phyloP scores from a whole-genome alignment of 2,888 invertebrate species.

The Drosophila mimetica region DNA sequence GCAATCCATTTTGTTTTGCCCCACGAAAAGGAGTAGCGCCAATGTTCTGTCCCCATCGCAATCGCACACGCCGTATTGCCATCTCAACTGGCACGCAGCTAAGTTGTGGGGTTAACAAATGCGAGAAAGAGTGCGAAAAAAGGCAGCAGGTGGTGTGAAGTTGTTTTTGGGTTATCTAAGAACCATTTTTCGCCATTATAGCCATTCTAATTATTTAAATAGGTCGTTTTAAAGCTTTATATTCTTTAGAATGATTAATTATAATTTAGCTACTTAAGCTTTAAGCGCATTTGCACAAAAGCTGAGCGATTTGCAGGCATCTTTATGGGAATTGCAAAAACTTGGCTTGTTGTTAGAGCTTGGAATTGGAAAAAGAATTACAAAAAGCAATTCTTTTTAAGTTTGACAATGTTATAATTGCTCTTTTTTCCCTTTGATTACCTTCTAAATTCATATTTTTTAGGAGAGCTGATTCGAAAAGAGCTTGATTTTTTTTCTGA shows the following conservation, averaged over 20 bases:
- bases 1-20: conserved; percentile 84
- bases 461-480: background rate
- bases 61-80: conserved; percentile 18
- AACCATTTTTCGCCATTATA: background rate
- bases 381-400: background rate
- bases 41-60: conserved; percentile 35
- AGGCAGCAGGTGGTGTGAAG: conserved; percentile 17
- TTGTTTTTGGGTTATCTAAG: background rate
- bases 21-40: conserved; percentile 66
- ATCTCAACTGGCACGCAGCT: conserved; percentile 23
- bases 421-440: too few species aligned
- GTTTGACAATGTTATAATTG: background rate
- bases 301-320: conserved; percentile 50
- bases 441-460: background rate
- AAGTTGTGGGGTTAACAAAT: conserved; percentile 18
- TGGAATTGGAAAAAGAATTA: background rate
- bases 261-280: conserved; percentile 52
- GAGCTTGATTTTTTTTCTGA: conserved; percentile 6
- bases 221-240: conserved; percentile 11
- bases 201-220: background rate
- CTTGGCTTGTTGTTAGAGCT: conserved; percentile 36
- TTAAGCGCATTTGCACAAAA: conserved; percentile 68
- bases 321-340: conserved; percentile 10
- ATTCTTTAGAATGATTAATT: conserved; percentile 4
- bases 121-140: conserved; percentile 30